Evolutionary conservation across 2,797 vertebrate genomes (phyloP), one percentile per base, ranked within the genome.

Genomic region (Ataeniobius toweri): DNA sequence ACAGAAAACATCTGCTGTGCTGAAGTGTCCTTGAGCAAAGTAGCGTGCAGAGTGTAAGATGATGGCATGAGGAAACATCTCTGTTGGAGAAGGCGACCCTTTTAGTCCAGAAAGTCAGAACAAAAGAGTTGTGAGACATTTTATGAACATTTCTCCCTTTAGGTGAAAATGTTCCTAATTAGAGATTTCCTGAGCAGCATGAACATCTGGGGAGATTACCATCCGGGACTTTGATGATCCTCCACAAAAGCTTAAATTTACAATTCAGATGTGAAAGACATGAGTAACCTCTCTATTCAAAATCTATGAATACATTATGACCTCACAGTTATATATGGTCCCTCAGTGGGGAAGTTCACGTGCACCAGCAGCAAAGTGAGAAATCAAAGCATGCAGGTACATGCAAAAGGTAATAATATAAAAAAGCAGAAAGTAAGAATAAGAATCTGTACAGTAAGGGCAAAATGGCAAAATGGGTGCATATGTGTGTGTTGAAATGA

Each of bases 11-110:
- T 85, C 74, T 78, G 84, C 76, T 83, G 74, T 69, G 77, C 79
- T 84, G 79, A 84, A 80, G 82, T 71, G 81, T 84, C 90, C 80
- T 78, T 84, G 79, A 88, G 89, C 85, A 80, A 84, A 68, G 73
- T 12, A 48, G 67, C 14, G 56, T 65, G 36, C 61, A 76, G 51
- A 58, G 77, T 36, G 26, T 18, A 78, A 67, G 73, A 65, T 12
- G 31, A 26, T 16, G 58, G 16, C 26, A 61, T 14, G 31, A 61
- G 39, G 61, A 65, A 39, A 20, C 61, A 65, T 65, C 61, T 65
- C 31, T 39, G 61, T 65, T 65, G 76, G 72, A 59, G 79, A 73
- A 26, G 59, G 7, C 4, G 48, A 72, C 41, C 10, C 28, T 81
- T 39, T 18, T 18, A 63, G 39, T 51, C 13, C 46, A 12, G 5